Evolutionary conservation across 1,140 invertebrate species (phyloP).

Genomic region (Pseudachorutes palmiensis): DNA sequence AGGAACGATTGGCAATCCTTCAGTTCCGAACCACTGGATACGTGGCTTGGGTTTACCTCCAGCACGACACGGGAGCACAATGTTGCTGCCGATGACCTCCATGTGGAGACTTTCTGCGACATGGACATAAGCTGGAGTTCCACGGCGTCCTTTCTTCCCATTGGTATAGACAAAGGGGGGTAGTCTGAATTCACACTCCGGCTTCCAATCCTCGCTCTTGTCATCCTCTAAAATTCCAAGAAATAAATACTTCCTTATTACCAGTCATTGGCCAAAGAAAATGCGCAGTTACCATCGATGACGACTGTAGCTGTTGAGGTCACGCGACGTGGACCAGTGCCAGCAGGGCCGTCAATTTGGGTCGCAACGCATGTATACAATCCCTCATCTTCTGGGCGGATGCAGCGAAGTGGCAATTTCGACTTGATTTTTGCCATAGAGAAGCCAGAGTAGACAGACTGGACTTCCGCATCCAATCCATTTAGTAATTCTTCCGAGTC

Average conservation of each 20-base stretch:
- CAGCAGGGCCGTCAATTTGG: slow-evolving; percentile 44
- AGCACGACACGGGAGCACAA: slow-evolving; percentile 61
- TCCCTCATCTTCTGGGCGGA: slow-evolving; percentile 51
- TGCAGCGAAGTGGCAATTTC: slow-evolving; percentile 56
- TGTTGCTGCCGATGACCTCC: slow-evolving; percentile 51
- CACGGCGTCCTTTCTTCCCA: slow-evolving; percentile 21
- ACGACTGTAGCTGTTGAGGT: slow-evolving; percentile 43
- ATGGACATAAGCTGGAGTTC: slow-evolving; percentile 43
- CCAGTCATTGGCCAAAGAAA: background rate
- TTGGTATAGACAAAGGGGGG: background rate
- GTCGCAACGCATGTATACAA: slow-evolving; percentile 63
- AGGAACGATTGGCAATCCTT: slow-evolving; percentile 48
- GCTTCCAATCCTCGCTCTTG: background rate
- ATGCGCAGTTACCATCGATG: slow-evolving; percentile 22
- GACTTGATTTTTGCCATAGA: slow-evolving; percentile 53
- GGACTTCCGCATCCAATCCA: background rate
- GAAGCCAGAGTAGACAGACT: slow-evolving; percentile 4
- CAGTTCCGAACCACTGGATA: slow-evolving; percentile 57
- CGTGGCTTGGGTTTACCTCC: slow-evolving; percentile 55
- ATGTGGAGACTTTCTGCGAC: slow-evolving; percentile 45
- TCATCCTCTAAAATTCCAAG: slow-evolving; percentile 21
- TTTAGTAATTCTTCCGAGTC: slow-evolving; percentile 22
- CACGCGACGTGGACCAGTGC: slow-evolving; percentile 43
- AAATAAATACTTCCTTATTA: background rate
- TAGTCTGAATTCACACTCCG: slow-evolving; percentile 20